Percentiles rank a stretch among this genome's conserved stretches.
Evolutionary conservation across 2,113 vertebrate genomes (phyloP).

Genomic region (Rhinichthys klamathensis): DNA sequence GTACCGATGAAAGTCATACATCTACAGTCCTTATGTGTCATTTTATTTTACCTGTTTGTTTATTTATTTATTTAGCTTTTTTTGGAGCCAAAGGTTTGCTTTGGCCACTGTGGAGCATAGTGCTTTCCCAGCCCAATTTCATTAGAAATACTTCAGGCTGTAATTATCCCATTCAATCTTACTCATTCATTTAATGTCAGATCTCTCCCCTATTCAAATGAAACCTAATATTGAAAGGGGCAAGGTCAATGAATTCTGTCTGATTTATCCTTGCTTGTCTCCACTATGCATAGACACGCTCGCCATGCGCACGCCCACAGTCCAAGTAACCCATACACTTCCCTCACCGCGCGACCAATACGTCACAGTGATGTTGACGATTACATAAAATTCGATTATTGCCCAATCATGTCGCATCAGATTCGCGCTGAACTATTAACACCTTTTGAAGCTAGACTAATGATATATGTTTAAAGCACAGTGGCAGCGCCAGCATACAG

Average conservation of each 20-base stretch:
- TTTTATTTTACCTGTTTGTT: background rate
- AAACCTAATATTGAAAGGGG: conserved; percentile 4
- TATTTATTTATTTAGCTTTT: too few relatives aligned
- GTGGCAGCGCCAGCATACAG: background rate
- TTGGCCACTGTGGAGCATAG: background rate
- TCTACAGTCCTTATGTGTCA: background rate
- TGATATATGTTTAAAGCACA: background rate
- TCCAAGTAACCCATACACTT: conserved; percentile 23
- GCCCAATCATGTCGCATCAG: conserved; percentile 39
- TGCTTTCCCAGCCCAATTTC: background rate
- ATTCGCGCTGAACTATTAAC: conserved; percentile 17
- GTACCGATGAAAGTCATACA: background rate
- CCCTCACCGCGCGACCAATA: conserved; percentile 43
- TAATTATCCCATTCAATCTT: background rate
- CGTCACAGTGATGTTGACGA: conserved; percentile 56
- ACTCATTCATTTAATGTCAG: conserved; percentile 15
- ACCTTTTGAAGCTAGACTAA: background rate
- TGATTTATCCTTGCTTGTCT: conserved; percentile 17
- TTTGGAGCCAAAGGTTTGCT: background rate
- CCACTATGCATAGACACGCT: conserved; percentile 22
- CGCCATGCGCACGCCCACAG: conserved; percentile 40
- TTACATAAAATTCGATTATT: conserved; percentile 60
- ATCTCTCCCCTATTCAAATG: background rate
- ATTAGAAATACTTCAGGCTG: background rate
- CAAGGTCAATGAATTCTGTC: conserved; percentile 34